Evolutionary conservation across 2,797 vertebrate genomes (phyloP).

Genomic region (Syndactyla subalaris): DNA sequence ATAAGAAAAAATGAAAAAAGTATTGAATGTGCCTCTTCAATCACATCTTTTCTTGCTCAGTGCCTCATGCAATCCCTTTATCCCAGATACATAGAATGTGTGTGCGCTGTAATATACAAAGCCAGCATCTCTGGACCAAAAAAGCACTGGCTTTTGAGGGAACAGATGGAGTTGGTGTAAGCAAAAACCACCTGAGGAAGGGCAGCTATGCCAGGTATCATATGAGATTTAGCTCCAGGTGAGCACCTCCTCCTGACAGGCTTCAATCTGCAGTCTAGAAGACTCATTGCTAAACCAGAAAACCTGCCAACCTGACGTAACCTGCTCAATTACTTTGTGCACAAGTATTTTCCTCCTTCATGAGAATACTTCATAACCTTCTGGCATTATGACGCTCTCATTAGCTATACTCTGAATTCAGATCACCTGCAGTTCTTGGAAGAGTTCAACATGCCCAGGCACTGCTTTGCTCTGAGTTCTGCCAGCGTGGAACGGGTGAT

Average conservation of each 20-base stretch:
- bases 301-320: background rate
- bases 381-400: background rate
- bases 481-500: background rate
- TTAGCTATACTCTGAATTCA: background rate
- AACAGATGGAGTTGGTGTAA: conserved; percentile 12
- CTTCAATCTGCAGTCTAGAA: background rate
- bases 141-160: background rate
- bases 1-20: background rate
- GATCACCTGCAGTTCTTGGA: background rate
- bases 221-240: background rate
- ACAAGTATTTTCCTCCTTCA: background rate
- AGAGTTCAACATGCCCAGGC: background rate
- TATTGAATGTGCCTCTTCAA: background rate
- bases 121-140: background rate
- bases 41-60: background rate
- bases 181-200: background rate
- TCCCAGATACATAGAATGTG: background rate
- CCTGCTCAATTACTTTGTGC: background rate
- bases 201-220: background rate
- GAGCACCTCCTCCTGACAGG: background rate
- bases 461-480: background rate
- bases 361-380: background rate
- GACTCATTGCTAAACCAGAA: background rate
- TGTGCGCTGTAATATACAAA: background rate
- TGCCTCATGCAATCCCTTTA: background rate